phyloP scores from a whole-genome alignment of 2,888 invertebrate genomes.

The Xestoiulus laeticollis region DNA sequence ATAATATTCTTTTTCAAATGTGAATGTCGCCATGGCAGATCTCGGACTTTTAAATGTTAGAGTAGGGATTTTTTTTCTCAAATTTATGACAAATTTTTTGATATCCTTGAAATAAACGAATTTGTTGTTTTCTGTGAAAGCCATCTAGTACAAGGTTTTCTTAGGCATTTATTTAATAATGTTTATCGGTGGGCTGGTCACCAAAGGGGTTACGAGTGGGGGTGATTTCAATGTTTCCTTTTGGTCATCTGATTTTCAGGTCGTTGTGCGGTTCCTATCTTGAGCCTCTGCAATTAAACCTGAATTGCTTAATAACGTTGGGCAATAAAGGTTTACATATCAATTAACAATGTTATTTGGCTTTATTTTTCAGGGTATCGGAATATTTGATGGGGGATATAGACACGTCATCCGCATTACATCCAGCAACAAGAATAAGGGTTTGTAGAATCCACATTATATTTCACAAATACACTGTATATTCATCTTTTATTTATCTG shows the following conservation, averaged over 20 bases:
- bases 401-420: constrained; percentile 60
- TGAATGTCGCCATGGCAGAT: constrained; percentile 13
- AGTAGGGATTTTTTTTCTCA: neutral
- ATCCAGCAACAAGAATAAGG: constrained; percentile 62
- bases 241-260: neutral
- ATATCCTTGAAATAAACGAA: constrained; percentile 32
- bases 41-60: neutral
- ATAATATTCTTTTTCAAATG: neutral
- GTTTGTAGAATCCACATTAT: constrained; percentile 59
- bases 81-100: constrained; percentile 4
- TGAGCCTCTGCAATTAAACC: neutral
- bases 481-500: neutral
- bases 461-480: no score
- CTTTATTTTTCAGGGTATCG: constrained; percentile 64
- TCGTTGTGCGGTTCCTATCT: neutral
- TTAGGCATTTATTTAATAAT: neutral
- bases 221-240: neutral
- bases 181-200: neutral
- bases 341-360: neutral
- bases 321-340: neutral
- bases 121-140: constrained; percentile 2
- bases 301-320: neutral
- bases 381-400: constrained; percentile 68
- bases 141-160: constrained; percentile 19
- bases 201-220: constrained; percentile 27